phyloP scores from a whole-genome alignment of 2,797 vertebrate genomes.

The Parambassis ranga region DNA sequence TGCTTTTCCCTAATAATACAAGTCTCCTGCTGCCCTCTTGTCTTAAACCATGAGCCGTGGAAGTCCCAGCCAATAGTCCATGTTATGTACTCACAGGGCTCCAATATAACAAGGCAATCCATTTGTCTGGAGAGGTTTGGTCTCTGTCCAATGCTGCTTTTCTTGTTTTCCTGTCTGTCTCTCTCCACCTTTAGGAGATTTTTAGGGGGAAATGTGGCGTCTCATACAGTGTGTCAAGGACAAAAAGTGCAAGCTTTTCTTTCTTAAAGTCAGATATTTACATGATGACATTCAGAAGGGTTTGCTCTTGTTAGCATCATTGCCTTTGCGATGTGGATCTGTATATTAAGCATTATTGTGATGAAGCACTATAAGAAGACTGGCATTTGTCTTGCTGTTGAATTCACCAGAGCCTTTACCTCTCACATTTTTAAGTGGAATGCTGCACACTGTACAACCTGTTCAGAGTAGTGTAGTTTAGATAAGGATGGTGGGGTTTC shows the following conservation, averaged over 20 bases:
- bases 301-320: no score
- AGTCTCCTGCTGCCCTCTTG: slow-evolving; percentile 19
- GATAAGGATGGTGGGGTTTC: neutral
- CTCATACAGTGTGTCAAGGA: no score
- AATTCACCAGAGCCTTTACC: neutral
- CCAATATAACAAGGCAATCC: slow-evolving; percentile 42
- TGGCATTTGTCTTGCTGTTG: no score
- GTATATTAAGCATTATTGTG: no score
- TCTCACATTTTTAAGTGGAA: neutral
- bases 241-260: no score
- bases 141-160: slow-evolving; percentile 13
- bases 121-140: slow-evolving; percentile 46
- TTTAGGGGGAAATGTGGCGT: no score
- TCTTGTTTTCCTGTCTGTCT: neutral
- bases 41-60: slow-evolving; percentile 28
- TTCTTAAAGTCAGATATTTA: no score
- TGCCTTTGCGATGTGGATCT: no score
- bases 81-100: slow-evolving; percentile 25
- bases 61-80: slow-evolving; percentile 8
- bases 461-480: neutral
- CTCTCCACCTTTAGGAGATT: neutral
- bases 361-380: no score
- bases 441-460: neutral
- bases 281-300: no score
- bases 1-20: slow-evolving; percentile 52